Base-by-base conservation (phyloP, 2,797 vertebrate genomes). In the Channallabes apus region DNA sequence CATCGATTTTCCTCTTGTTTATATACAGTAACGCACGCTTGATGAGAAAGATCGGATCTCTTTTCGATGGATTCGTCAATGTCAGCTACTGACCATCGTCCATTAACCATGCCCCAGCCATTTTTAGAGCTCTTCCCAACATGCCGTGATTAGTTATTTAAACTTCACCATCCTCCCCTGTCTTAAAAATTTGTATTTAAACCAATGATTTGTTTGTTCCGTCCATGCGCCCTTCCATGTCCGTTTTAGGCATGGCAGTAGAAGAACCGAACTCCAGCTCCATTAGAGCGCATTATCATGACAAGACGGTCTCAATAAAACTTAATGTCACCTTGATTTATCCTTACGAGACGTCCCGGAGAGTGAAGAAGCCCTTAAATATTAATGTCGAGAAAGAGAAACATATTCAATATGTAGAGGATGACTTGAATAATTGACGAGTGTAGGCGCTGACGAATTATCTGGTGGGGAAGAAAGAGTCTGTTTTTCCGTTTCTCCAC, bases 391-490 rank as follows among this genome's bases (percentile, higher is more conserved):
- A 59, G 65, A 94, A 94, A 94, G 88, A 91, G 93, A 95, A 95
- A 94, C 94, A 94, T 93, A 92, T 94, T 94, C 92, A 94, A 94
- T 93, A 94, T 93, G 92, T 93, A 93, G 91, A 92, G 84, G 89
- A 90, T 89, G 72, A 87, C 86, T 82, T 95, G 88, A 95, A 94
- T 95, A 93, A 94, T 95, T 94, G 83, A 94, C 86, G 89, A 91
- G 81, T 79, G 71, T 78, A 24, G 29, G 61, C 89, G 90, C 91
- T 93, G 90, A 92, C 89, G 64, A 91, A 94, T 94, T 86, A 93
- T 90, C 88, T 86, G 8, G 41, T 51, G 71, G 65, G 62, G 71
- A 20, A n/a, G n/a, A 24, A 20, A 29, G 54, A 5, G 35, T 35
- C 56, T 61, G 20, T n/a, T 38, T 61, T 32, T 61, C 58, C 20